These are phyloP conservation scores for Choreutis nemorana DNA, from an alignment of 2,888 invertebrate species.

Conservation along the genomic window DNA sequence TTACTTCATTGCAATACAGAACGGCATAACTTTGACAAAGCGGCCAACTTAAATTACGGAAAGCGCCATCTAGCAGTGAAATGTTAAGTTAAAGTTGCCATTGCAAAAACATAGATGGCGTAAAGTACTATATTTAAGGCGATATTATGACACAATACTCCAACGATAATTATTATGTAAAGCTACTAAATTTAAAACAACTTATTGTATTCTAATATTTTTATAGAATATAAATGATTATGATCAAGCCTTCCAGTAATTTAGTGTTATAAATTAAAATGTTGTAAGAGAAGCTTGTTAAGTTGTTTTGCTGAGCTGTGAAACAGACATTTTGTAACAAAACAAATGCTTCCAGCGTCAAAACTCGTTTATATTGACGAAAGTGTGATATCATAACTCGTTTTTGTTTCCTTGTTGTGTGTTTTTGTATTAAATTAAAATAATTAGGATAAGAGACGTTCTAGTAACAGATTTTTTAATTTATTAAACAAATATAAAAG, in stretches of 20 bases:
- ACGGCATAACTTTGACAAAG: constrained; percentile 29
- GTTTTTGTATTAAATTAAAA: constrained; percentile 53
- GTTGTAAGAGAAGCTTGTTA: constrained; percentile 46
- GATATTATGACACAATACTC: constrained; percentile 49
- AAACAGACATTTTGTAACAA: constrained; percentile 32
- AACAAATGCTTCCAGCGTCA: constrained; percentile 52
- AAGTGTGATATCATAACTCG: constrained; percentile 63
- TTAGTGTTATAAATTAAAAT: constrained; percentile 48
- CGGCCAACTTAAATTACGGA: constrained; percentile 15
- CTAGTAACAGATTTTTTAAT: constrained; percentile 41
- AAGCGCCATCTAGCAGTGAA: constrained; percentile 22
- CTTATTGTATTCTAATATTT: constrained; percentile 61
- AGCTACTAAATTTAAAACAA: constrained; percentile 39
- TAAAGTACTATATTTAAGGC: constrained; percentile 37
- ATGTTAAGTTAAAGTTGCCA: no score
- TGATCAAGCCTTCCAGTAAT: constrained; percentile 66
- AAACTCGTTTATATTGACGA: constrained; percentile 41
- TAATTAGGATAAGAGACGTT: constrained; percentile 46
- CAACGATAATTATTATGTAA: constrained; percentile 51
- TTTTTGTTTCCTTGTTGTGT: constrained; percentile 64
- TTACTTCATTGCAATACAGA: no score
- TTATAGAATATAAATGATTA: constrained; percentile 63
- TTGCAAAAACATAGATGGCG: no score
- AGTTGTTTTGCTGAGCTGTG: constrained; percentile 53
- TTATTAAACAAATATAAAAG: constrained; percentile 58